These are phyloP conservation scores for Cichlasoma orientale DNA, from an alignment of 2,797 vertebrate genomes.

Conservation along the genomic window DNA sequence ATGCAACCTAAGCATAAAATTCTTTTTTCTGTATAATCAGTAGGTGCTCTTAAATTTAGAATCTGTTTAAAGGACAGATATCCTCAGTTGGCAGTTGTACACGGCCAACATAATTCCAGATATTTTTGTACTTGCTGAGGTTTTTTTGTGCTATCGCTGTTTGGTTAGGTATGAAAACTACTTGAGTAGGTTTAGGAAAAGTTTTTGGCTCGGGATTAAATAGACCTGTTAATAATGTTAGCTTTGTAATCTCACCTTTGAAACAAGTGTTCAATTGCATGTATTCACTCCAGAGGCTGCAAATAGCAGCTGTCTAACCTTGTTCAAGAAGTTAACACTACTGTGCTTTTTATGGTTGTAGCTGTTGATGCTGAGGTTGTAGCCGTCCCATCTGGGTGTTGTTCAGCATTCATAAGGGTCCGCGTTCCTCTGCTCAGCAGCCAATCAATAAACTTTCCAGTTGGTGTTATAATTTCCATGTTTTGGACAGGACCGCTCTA, in stretches of 20 bases:
- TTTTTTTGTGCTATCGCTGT: neutral
- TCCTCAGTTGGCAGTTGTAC: neutral
- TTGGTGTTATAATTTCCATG: too few species aligned
- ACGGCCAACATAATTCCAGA: neutral
- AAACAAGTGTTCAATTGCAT: neutral
- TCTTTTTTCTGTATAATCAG: neutral
- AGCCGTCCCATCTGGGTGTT: too few species aligned
- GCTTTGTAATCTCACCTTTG: neutral
- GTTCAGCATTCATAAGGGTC: too few species aligned
- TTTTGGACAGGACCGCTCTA: too few species aligned
- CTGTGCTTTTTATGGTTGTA: too few species aligned
- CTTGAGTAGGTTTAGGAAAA: neutral
- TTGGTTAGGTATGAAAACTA: neutral
- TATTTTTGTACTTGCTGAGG: neutral
- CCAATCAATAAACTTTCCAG: too few species aligned
- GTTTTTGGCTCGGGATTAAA: neutral
- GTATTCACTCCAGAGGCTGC: neutral
- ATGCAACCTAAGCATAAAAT: neutral
- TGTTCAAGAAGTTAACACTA: too few species aligned
- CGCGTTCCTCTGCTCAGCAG: too few species aligned
- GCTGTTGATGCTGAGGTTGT: too few species aligned
- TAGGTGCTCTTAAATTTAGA: neutral
- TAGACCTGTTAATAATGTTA: neutral
- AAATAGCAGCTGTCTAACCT: too few species aligned
- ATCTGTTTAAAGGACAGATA: neutral